A percentile compares a stretch with the other conserved stretches of the same genome.
phyloP scores from a whole-genome alignment of 2,797 vertebrate genomes.

The Eurystomus glaucurus region DNA sequence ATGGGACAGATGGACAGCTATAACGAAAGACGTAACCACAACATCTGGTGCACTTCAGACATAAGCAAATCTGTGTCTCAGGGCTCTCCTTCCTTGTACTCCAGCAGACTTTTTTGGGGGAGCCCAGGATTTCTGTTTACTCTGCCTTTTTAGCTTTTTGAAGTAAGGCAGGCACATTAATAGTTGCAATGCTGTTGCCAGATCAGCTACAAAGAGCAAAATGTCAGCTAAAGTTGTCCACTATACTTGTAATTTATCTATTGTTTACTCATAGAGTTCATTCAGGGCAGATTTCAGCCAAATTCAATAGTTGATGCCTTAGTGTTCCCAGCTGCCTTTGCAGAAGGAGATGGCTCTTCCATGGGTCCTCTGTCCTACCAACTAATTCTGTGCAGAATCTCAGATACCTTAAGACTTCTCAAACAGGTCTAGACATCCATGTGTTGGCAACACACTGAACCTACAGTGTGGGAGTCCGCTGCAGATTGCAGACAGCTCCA shows the following conservation, averaged over 20 bases:
- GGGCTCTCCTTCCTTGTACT: neutral
- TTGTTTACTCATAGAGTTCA: neutral
- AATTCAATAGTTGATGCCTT: neutral
- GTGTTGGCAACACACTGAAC: neutral
- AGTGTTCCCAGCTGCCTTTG: neutral
- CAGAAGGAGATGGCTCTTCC: neutral
- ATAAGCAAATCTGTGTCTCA: neutral
- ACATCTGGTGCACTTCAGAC: constrained; percentile 43
- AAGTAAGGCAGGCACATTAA: neutral
- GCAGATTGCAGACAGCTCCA: neutral
- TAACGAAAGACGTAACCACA: constrained; percentile 40
- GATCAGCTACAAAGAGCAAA: neutral
- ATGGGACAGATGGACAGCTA: neutral
- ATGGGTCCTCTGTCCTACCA: neutral
- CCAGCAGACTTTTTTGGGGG: neutral
- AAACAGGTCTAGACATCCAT: neutral
- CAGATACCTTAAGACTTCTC: neutral
- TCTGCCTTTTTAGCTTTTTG: neutral
- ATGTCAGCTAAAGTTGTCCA: neutral
- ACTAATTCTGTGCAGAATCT: neutral
- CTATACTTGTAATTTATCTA: neutral
- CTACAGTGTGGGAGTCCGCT: neutral
- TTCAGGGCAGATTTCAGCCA: neutral
- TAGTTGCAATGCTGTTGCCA: neutral
- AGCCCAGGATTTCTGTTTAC: neutral